Base-by-base conservation (phyloP, 2,888 invertebrate genomes). In the Cheilosia pagana region DNA sequence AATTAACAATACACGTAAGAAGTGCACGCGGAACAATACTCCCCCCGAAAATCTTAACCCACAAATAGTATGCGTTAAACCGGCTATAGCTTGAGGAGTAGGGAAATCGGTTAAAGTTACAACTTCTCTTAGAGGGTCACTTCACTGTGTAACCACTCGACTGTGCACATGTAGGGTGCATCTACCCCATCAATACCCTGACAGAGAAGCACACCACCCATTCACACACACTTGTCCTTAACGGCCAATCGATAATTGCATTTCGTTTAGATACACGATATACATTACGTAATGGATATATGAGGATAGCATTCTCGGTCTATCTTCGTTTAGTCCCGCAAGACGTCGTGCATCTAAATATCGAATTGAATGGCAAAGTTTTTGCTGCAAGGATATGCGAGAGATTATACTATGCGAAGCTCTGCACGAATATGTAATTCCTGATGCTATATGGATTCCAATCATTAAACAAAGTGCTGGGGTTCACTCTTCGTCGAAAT, bases 231-330 rank as follows among this genome's bases (percentile, higher is more conserved):
- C 28, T 39, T 60, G 53, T 28, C 72, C 65, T 63, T 78, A 78
- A 82, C 68, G 82, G 68, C 62, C 78, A 83, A 78, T 78, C 78
- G 82, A 83, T 83, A 83, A 83, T 78, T 83, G 82, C 82, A 78
- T 62, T 83, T 78, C 72, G 71, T 82, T 82, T 60, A 55, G 67
- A 62, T 52, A 43, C 59, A 12, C 12, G 35, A 35, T 12, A 57
- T 41, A 41, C 19, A 14, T 50, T 50, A 71, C 21, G 35, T 53
- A 8, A 8, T 8, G 28, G 28, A 8, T 8, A 25, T 25, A 74
- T 28, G 19, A 19, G 39, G 35, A 16, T 23, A 1, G 39, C 14
- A 53, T 76, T 59, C 39, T 65, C 14, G 21, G 2, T 50, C 52
- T 35, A 45, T 19, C 68, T 39, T 55, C 41, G 16, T 19, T 31